phyloP scores from a whole-genome alignment of 1,140 invertebrate genomes.

The Aphelenchoides fujianensis region DNA sequence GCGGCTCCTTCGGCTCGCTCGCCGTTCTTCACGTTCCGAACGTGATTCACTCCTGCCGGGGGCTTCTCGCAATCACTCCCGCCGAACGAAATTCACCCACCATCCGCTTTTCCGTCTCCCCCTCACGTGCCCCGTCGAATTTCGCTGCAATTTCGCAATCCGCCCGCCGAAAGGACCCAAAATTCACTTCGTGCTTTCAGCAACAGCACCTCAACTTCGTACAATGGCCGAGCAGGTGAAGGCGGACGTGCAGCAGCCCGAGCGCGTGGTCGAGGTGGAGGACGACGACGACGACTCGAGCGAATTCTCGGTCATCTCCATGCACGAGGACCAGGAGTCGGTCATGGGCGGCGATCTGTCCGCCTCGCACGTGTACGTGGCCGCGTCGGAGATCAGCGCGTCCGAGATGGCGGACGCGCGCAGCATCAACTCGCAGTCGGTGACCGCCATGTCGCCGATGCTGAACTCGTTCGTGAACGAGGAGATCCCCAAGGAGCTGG shows the following conservation, averaged over 20 bases:
- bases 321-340: not conserved
- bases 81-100: not conserved
- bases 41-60: too few species aligned
- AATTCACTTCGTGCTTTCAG: too few species aligned
- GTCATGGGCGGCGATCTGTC: not conserved
- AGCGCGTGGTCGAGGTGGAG: not conserved
- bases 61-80: too few species aligned
- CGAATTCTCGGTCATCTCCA: not conserved
- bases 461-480: not conserved
- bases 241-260: not conserved
- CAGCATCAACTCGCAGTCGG: not conserved
- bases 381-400: not conserved
- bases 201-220: too few species aligned
- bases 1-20: too few species aligned
- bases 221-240: too few species aligned
- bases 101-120: not conserved
- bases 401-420: not conserved
- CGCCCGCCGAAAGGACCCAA: not conserved
- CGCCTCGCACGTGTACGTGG: not conserved
- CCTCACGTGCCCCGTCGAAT: too few species aligned
- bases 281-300: slow-evolving; percentile 3
- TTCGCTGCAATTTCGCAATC: not conserved
- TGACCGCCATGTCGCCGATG: not conserved
- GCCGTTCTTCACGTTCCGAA: too few species aligned
- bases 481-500: not conserved